Percentiles rank a stretch among this genome's conserved stretches.
Conservation (phyloP, 2,797 vertebrate species). For the Neopelma chrysocephalum region DNA sequence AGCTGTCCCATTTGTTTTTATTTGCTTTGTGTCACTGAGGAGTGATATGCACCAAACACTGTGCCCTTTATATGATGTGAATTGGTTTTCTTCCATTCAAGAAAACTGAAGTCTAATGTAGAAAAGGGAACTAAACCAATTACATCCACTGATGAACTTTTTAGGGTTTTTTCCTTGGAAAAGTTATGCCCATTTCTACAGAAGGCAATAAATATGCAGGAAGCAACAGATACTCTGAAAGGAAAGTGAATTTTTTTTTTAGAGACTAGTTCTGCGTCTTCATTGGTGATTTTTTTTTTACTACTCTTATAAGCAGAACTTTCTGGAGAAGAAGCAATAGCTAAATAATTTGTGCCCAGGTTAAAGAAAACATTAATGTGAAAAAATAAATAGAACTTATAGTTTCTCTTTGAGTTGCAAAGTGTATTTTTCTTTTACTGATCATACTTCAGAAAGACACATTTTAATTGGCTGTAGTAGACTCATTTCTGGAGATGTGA, state of each 20-base stretch:
- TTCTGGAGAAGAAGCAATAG: background rate
- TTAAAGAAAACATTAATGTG: background rate
- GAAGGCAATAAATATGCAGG: background rate
- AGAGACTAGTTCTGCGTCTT: background rate
- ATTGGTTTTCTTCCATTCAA: background rate
- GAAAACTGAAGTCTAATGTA: background rate
- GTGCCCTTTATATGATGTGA: background rate
- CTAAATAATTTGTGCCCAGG: background rate
- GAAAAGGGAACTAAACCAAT: background rate
- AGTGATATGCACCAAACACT: background rate
- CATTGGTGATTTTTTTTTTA: background rate
- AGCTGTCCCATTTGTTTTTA: background rate
- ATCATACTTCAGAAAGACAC: background rate
- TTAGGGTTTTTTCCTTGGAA: background rate
- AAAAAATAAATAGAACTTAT: background rate
- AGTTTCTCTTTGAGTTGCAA: background rate
- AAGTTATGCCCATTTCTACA: background rate
- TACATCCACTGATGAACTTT: background rate
- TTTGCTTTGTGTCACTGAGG: background rate
- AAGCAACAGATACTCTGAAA: background rate
- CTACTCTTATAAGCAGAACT: background rate
- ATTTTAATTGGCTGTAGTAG: background rate
- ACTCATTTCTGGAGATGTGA: background rate
- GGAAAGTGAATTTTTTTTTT: background rate
- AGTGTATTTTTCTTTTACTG: background rate